Evolutionary conservation across 2,888 invertebrate genomes (phyloP), one percentile per base, ranked within the genome.

Genomic region (Andricus quercusramuli): DNA sequence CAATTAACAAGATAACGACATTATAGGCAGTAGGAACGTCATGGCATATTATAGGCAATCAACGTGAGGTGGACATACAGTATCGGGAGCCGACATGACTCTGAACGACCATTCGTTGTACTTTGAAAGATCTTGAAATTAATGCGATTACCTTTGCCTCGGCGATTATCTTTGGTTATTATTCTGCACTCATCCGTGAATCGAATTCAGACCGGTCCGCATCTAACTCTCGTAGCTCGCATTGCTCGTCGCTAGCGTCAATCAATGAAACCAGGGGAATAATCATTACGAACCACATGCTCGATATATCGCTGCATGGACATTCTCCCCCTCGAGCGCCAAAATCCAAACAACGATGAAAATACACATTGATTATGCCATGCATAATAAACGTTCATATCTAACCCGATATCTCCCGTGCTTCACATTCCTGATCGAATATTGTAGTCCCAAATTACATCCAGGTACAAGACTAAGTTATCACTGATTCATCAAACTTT

Each of bases 291-390:
- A 84, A 85, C 80, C 83, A 83, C 78, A 80, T 66, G 68, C 79
- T 79, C 79, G 70, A 76, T 80, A 74, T 76, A 79, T 78, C 70
- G 70, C 22, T 68, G 66, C 56, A 78, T 74, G 32, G 25, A 59
- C 56, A 41, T 65, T 77, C 64, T 65, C 77, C 83, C 84, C 82
- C 80, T 82, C 83, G 80, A 83, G 77, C 79, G 77, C 83, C 85
- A 84, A 87, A 89, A 86, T 89, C 85, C 88, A 88, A 90, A 89
- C 89, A 89, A 82, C 85, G 88, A 86, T 84, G 88, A 88, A 88
- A 88, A 86, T 86, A 85, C 85, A 78, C 66, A 89, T 89, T 87
- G 88, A 89, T 90, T 89, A 88, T 89, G 83, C 84, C 78, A 70
- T 83, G 76, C 82, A 70, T 82, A 80, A 83, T 83, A 74, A 32